Evolutionary conservation across 2,888 invertebrate genomes (phyloP), one percentile per base, ranked within the genome.

Genomic region (Hetaerina titia): DNA sequence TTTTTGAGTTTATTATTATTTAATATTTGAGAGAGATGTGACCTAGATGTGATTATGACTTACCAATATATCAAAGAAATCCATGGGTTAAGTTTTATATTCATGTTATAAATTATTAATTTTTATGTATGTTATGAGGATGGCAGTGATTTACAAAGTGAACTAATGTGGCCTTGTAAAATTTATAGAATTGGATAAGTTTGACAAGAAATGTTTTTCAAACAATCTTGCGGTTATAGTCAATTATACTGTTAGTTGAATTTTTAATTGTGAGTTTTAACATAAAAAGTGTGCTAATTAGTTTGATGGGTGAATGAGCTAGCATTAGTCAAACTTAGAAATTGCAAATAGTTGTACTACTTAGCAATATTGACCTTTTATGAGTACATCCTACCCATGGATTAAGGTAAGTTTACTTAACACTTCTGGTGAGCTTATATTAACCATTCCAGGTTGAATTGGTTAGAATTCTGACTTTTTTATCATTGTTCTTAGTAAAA

Each of bases 91-190:
- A 31, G 81, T 22, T 81, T 81, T 19, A 81, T 81, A 81, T 81
- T 81, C 81, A 81, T 81, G 81, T 81, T 81, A 81, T 81, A 81
- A 8, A 81, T 31, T 31, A 81, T 81, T 31, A 6, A 81, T 81
- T 81, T 81, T 81, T 81, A 31, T 81, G 25, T 31, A 4, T 31
- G 81, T 81, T 81, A 81, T 31, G 22, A 64, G 64, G 22, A 90
- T 90, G 64, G 19, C 90, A 90, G 64, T 90, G 64, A 90, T 90
- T 90, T 90, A 58, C 22, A 90, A 69, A 56, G 25, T 69, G 31
- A 69, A 64, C 89, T 58, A 89, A 90, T 19, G 63, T 90, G 90
- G 90, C 31, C 63, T 90, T 69, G 90, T 64, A 31, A 69, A 45
- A 45, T 90, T 90, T 63, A 90, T 90, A 69, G 64, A 64, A 25